A percentile compares a stretch with the other conserved stretches of the same genome.
Evolutionary conservation across 1,140 invertebrate species (phyloP).

Genomic region (Limonius californicus): DNA sequence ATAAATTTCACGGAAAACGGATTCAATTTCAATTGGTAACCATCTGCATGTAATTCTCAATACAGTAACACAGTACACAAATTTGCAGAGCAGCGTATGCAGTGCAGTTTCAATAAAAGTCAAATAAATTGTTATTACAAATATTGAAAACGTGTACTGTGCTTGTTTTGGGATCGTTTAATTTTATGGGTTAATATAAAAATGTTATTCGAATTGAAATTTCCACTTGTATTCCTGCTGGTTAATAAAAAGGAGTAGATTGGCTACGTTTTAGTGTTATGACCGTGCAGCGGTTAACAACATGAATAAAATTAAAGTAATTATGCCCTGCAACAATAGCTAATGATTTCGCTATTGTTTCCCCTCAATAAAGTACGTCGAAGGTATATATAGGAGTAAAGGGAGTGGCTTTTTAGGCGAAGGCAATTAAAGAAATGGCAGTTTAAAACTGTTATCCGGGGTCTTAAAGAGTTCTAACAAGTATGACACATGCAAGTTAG

Average conservation of each 20-base stretch:
- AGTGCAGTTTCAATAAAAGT: background rate
- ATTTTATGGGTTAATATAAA: background rate
- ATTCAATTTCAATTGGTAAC: background rate
- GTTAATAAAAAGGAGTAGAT: no score
- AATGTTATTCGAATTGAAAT: background rate
- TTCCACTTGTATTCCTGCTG: no score
- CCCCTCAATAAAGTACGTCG: no score
- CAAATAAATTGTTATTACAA: conserved; percentile 4
- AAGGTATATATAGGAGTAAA: no score
- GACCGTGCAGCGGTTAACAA: no score
- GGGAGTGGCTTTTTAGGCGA: no score
- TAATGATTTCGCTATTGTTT: no score
- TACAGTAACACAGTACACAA: background rate
- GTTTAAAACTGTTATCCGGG: background rate
- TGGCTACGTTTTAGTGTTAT: no score
- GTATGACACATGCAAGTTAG: conserved; percentile 12
- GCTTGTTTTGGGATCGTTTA: background rate
- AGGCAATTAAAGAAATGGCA: background rate
- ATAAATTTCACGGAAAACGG: background rate
- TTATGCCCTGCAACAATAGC: no score
- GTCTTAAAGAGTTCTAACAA: conserved; percentile 12
- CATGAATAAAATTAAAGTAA: background rate
- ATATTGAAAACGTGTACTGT: conserved; percentile 5
- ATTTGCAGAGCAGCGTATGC: background rate
- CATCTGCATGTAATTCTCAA: background rate